Base-by-base conservation (phyloP, 2,888 invertebrate genomes). In the Sinohyriopsis cumingii region DNA sequence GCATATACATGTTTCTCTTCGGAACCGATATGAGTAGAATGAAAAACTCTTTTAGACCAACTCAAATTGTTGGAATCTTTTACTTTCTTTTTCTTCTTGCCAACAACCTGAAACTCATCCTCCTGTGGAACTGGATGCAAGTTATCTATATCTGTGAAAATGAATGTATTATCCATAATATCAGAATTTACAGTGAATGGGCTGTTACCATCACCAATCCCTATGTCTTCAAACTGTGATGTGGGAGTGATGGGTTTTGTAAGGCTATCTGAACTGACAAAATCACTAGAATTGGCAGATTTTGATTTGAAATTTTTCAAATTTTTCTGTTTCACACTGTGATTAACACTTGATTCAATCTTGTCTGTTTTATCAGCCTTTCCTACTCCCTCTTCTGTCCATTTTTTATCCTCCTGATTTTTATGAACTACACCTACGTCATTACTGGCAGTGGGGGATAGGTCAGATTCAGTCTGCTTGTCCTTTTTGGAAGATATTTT, bases 111-210 rank as follows among this genome's bases (percentile, higher is more conserved):
- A 71, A 85, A 85, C 64, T 86, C 84, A 59, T 79, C 81, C 62
- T 83, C 82, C 63, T 75, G 69, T 3, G 75, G 77, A 55, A 78
- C 77, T 55, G 74, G 75, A 54, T 75, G 75, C 2, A 77, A 57
- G 28, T 73, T 64, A 65, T 84, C 82, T 68, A 85, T 73, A 65
- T 86, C 86, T 20, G 86, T 86, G 65, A 86, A 86, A 54, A 83
- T 83, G 65, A 81, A 86, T 25, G 72, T 66, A 53, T 68, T 69
- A 67, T 80, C 66, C 28, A 75, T 67, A 28, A 71, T 62, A 62
- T 67, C 72, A 63, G 72, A 57, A 65, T 70, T 54, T 24, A 66
- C 45, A 22, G 68, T n/a, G 24, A 57, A 19, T 53, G 56, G 55
- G 56, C 57, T 45, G 24, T 56, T 65, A 12, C 54, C 18, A 19